Conservation (phyloP, 2,113 vertebrate species). For the Colaptes auratus region DNA sequence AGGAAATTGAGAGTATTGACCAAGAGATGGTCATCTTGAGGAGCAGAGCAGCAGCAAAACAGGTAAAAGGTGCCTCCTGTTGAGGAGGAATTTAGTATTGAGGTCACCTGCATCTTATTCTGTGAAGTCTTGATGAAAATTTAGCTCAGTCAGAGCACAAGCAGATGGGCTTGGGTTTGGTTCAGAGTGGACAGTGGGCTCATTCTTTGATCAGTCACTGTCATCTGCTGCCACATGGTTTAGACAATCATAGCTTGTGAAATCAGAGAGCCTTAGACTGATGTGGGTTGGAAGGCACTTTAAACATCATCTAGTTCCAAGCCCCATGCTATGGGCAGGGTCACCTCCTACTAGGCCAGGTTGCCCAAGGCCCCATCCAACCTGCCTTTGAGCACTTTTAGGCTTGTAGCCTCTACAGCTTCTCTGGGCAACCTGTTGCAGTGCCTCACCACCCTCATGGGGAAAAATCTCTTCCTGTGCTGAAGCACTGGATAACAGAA, state of each 20-base stretch:
- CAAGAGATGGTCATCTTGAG: constrained; percentile 88
- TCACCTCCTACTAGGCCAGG: no score
- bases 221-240: accelerated
- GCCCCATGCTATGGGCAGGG: no score
- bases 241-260: not conserved
- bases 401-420: no score
- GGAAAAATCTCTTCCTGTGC: not conserved
- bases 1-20: constrained; percentile 92
- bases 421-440: no score
- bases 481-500: not conserved
- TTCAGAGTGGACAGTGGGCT: not conserved
- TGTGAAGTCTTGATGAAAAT: not conserved
- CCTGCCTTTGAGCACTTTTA: no score
- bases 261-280: not conserved
- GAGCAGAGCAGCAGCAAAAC: constrained; percentile 76
- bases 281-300: no score
- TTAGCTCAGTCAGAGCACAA: accelerated
- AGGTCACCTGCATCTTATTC: not conserved
- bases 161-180: not conserved
- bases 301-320: no score
- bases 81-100: not conserved
- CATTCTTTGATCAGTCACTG: not conserved
- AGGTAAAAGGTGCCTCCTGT: constrained; percentile 61
- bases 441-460: no score
- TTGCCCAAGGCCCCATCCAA: no score